These are phyloP conservation scores for Serrognathus titanus DNA, from an alignment of 2,888 invertebrate genomes.

Conservation along the genomic window DNA sequence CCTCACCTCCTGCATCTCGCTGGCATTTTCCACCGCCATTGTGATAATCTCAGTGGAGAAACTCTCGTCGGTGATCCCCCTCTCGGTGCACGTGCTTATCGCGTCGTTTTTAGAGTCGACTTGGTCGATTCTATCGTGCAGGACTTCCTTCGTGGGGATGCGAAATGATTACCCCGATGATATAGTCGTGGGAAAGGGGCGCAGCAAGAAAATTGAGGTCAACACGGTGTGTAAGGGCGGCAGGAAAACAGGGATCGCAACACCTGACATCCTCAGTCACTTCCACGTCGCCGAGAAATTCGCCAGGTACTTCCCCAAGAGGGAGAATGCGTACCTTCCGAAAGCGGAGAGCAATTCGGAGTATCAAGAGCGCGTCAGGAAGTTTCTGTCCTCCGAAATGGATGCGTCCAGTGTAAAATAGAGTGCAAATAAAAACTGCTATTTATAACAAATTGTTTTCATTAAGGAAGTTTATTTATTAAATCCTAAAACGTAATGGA, in stretches of 20 bases:
- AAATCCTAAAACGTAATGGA: too few relatives aligned
- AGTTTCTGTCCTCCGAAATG: constrained; percentile 41
- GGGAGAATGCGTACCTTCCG: constrained; percentile 38
- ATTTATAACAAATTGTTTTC: too few relatives aligned
- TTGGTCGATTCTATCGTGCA: constrained; percentile 60
- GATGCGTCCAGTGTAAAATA: not conserved
- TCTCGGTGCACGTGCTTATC: constrained; percentile 59
- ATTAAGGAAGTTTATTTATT: too few relatives aligned
- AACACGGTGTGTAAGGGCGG: constrained; percentile 58
- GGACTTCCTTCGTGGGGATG: constrained; percentile 62
- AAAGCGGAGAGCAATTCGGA: constrained; percentile 48
- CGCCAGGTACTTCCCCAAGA: constrained; percentile 51
- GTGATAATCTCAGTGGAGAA: constrained; percentile 6
- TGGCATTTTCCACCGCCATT: constrained; percentile 15
- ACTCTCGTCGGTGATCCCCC: constrained; percentile 5
- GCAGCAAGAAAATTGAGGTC: constrained; percentile 52
- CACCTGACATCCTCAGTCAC: constrained; percentile 56
- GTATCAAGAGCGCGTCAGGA: constrained; percentile 47
- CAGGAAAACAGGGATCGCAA: constrained; percentile 50
- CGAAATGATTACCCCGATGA: constrained; percentile 58
- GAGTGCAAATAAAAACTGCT: too few relatives aligned
- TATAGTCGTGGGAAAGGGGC: constrained; percentile 42
- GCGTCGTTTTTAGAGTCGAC: constrained; percentile 57
- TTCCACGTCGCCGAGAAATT: constrained; percentile 54
- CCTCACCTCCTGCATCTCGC: constrained; percentile 45